Evolutionary conservation across 2,113 vertebrate species (phyloP).

Genomic region (Rhagologus leucostigma): DNA sequence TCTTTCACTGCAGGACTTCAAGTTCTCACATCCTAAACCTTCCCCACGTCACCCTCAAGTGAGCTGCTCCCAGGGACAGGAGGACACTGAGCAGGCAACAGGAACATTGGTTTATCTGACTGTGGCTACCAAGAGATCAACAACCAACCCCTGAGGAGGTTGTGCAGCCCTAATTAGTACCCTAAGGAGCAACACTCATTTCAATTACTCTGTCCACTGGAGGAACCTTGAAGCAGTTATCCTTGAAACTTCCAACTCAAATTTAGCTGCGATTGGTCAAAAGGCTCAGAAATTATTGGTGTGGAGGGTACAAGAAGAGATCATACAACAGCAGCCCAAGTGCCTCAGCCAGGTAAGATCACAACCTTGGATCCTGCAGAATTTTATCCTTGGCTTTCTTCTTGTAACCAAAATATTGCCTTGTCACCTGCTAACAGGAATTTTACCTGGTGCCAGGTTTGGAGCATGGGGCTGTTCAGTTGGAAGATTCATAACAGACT

Average conservation of each 20-base stretch:
- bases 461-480: conserved; percentile 65
- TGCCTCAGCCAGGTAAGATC: neutral
- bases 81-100: neutral
- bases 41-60: neutral
- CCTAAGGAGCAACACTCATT: neutral
- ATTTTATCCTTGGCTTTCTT: neutral
- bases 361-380: neutral
- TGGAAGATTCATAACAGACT: conserved; percentile 26
- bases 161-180: neutral
- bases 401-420: neutral
- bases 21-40: neutral
- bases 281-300: neutral
- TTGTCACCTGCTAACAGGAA: neutral
- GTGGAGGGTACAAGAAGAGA: neutral
- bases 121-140: neutral
- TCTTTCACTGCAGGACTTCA: neutral
- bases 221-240: neutral
- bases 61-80: neutral
- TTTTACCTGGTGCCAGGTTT: conserved; percentile 70
- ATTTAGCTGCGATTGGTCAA: neutral
- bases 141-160: neutral
- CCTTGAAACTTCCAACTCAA: neutral
- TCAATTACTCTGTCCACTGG: neutral
- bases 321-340: accelerated
- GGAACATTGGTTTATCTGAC: neutral